Evolutionary conservation across 2,797 vertebrate genomes (phyloP).

Genomic region (Erpetoichthys calabaricus): DNA sequence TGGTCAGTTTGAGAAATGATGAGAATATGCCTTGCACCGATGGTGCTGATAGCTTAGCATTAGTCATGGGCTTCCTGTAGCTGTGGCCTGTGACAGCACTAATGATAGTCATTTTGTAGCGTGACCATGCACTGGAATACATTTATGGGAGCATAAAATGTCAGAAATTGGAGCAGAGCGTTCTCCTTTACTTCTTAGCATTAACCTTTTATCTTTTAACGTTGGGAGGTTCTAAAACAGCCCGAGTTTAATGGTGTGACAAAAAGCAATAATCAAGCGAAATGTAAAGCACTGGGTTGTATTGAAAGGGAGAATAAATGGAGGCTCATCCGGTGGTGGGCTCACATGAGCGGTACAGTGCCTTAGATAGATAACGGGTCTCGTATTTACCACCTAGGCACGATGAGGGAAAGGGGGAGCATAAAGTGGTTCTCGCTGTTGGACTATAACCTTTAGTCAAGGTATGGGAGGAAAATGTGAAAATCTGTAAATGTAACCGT

Average conservation of each 20-base stretch:
- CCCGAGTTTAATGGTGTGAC: slow-evolving; percentile 6
- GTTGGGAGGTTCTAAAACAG: slow-evolving; percentile 25
- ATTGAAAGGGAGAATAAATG: background rate
- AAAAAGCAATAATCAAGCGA: slow-evolving; percentile 11
- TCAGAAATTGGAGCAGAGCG: slow-evolving; percentile 43
- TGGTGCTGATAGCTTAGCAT: slow-evolving; percentile 65
- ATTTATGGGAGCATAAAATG: slow-evolving; percentile 65
- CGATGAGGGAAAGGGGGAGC: no score
- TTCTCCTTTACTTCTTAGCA: slow-evolving; percentile 35
- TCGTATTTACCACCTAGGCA: no score
- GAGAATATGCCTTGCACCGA: slow-evolving; percentile 62
- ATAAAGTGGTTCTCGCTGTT: no score
- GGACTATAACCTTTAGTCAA: no score
- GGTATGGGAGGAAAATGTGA: no score
- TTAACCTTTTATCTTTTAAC: slow-evolving; percentile 26
- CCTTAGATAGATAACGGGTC: no score
- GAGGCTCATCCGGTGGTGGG: background rate
- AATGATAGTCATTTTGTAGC: slow-evolving; percentile 85
- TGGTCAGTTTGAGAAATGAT: slow-evolving; percentile 90
- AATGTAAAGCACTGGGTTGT: slow-evolving; percentile 7
- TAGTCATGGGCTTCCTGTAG: slow-evolving; percentile 72
- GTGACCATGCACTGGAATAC: slow-evolving; percentile 66
- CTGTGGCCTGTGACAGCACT: slow-evolving; percentile 67
- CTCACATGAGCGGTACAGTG: background rate
- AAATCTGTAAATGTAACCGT: no score